A percentile compares a stretch with the other conserved stretches of the same genome.
phyloP scores from a whole-genome alignment of 1,140 invertebrate genomes.

The Heterodera carotae region DNA sequence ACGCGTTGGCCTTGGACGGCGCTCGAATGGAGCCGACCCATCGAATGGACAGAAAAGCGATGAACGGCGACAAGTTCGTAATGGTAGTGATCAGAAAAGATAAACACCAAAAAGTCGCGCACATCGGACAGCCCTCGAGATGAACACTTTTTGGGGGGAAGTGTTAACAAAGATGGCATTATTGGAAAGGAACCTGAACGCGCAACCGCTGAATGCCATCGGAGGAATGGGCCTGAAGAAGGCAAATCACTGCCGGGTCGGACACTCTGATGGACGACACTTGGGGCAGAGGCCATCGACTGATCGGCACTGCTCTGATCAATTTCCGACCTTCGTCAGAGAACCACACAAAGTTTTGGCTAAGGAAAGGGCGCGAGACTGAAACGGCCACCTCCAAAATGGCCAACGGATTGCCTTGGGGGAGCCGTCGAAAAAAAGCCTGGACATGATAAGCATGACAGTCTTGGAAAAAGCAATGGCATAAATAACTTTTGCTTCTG shows the following conservation, averaged over 20 bases:
- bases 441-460: conserved; percentile 3
- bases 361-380: conserved; percentile 25
- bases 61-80: conserved; percentile 38
- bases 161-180: conserved; percentile 2
- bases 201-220: conserved; percentile 38
- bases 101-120: conserved; percentile 42
- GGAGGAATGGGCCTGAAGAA: conserved; percentile 26
- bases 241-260: conserved; percentile 49
- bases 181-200: conserved; percentile 28
- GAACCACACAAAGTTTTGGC: conserved; percentile 42
- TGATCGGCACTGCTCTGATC: conserved; percentile 26
- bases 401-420: conserved; percentile 32
- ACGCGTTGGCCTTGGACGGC: conserved; percentile 50
- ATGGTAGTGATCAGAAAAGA: conserved; percentile 45
- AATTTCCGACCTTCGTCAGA: conserved; percentile 47
- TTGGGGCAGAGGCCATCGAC: conserved; percentile 34
- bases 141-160: conserved; percentile 30
- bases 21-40: conserved; percentile 44
- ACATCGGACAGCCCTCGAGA: conserved; percentile 31
- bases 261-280: conserved; percentile 37
- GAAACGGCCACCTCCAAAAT: conserved; percentile 50
- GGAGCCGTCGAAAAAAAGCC: conserved; percentile 17
- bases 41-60: conserved; percentile 45
- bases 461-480: not conserved
- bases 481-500: not conserved